Evolutionary conservation across 53 echinoderm and acorn worm genomes (phyloP), one percentile per base, ranked within the genome.

Genomic region (Echinarachnius parma): DNA sequence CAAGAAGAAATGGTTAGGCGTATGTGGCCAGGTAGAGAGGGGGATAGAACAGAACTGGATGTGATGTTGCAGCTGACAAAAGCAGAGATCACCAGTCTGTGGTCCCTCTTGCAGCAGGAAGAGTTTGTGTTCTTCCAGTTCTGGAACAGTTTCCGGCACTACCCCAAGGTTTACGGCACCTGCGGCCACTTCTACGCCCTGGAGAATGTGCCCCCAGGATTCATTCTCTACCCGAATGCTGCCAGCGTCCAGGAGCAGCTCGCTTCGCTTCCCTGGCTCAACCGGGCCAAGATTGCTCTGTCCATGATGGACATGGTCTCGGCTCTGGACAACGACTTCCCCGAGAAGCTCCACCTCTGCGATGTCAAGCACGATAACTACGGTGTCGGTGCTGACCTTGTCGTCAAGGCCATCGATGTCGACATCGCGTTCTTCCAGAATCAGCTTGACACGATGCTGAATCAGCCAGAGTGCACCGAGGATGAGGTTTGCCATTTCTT

Each of bases 341-440:
- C 60, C n/a, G 63, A 82, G 13, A 78, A 49, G 13, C 48, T 85
- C 7, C 91, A 95, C 78, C 78, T 91, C 15, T 95, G 96, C 26
- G 91, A 95, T 29, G 87, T 95, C 42, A 95, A 95, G 64, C 84
- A 84, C 20, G 85, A 78, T n/a, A 95, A 95, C 66, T 95, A 91
- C 80, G 96, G 96, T 25, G 76, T 91, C 21, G 52, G 54, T 4
- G 53, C 74, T 22, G 83, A 86, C 42, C 64, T 60, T 32, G 30
- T 62, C 14, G 83, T 95, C 28, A 90, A 90, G 34, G 83, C 82
- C 19, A 90, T 91, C 15, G 96, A 95, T 64, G 77, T 87, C 39
- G 96, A 95, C 61, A 87, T 95, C 56, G 82, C 79, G 4, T 91
- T 95, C 72, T 84, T 84, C 53, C 81, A 87, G 44, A 62, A 64